These are phyloP conservation scores for Molanna angustata DNA, from an alignment of 2,888 invertebrate species.

Conservation along the genomic window DNA sequence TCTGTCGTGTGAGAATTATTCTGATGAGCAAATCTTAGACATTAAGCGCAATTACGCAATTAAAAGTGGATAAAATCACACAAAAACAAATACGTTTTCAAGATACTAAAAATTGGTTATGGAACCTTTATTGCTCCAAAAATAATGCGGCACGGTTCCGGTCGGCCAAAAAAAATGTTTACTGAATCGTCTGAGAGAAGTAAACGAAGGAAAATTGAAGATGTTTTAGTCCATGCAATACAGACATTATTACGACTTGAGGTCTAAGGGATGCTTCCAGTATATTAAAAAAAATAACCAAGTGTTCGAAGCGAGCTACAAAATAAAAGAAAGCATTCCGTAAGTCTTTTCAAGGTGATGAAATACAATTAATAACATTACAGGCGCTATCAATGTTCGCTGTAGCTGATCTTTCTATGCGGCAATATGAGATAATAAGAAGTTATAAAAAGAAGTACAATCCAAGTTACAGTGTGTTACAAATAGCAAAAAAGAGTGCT, in stretches of 20 bases:
- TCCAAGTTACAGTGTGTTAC: too few species aligned
- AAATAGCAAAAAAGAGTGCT: too few species aligned
- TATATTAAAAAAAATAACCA: not conserved
- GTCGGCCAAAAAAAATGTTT: not conserved
- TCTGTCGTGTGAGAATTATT: slow-evolving; percentile 1
- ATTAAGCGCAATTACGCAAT: not conserved
- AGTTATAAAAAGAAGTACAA: too few species aligned
- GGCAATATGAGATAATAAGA: too few species aligned
- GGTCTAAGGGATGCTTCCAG: slow-evolving; percentile 1
- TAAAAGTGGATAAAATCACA: slow-evolving; percentile 5
- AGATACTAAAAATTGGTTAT: slow-evolving; percentile 1
- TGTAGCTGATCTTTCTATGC: not conserved
- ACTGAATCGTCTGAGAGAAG: slow-evolving; percentile 1
- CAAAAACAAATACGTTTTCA: slow-evolving; percentile 1
- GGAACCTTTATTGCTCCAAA: slow-evolving; percentile 3
- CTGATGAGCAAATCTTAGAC: slow-evolving; percentile 3
- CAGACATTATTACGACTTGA: not conserved
- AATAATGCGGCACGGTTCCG: slow-evolving; percentile 1
- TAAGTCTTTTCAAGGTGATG: not conserved
- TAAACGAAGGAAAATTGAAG: slow-evolving; percentile 4
- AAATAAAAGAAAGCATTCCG: slow-evolving; percentile 3
- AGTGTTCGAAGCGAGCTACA: slow-evolving; percentile 1
- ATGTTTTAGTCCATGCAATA: slow-evolving; percentile 1
- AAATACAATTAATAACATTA: not conserved
- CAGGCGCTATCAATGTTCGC: not conserved